These are phyloP conservation scores for Boulengeromyrus knoepffleri DNA, from an alignment of 2,113 vertebrate genomes.

Conservation along the genomic window DNA sequence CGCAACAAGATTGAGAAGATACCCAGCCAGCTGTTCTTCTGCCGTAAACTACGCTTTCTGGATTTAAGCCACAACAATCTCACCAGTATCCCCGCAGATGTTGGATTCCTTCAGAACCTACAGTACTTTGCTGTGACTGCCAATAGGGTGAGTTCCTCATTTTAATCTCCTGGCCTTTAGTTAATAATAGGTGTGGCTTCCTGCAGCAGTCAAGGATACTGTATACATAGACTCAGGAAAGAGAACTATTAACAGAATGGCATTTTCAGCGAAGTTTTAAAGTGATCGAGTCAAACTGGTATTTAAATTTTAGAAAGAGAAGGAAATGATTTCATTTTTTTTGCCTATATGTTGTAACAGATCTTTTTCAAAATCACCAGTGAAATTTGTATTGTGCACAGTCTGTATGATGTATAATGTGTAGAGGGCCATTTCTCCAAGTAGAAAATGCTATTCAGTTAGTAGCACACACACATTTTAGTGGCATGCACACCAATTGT, in stretches of 20 bases:
- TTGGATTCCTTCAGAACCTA: slow-evolving; percentile 86
- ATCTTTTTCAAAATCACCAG: not conserved
- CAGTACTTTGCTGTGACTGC: slow-evolving; percentile 92
- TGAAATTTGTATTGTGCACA: not conserved
- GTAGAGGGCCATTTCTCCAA: not conserved
- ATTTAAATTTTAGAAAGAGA: not conserved
- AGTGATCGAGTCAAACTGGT: not conserved
- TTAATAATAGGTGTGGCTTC: not conserved
- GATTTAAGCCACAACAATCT: slow-evolving; percentile 98
- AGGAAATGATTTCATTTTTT: not conserved
- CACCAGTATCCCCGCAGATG: slow-evolving; percentile 77
- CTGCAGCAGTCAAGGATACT: not conserved
- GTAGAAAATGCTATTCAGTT: not conserved
- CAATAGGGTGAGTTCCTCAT: slow-evolving; percentile 76
- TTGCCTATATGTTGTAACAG: not conserved
- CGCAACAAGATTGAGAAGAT: slow-evolving; percentile 98
- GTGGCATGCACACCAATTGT: not conserved
- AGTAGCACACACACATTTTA: not conserved
- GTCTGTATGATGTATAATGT: not conserved
- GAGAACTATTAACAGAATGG: not conserved
- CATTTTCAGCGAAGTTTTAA: not conserved
- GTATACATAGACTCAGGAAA: not conserved
- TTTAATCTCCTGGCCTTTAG: not conserved
- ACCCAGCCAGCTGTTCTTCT: slow-evolving; percentile 89
- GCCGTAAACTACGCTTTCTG: slow-evolving; percentile 86